Percentiles rank a stretch among this genome's conserved stretches.
Evolutionary conservation across 2,113 vertebrate genomes (phyloP).

Genomic region (Mobula birostris): DNA sequence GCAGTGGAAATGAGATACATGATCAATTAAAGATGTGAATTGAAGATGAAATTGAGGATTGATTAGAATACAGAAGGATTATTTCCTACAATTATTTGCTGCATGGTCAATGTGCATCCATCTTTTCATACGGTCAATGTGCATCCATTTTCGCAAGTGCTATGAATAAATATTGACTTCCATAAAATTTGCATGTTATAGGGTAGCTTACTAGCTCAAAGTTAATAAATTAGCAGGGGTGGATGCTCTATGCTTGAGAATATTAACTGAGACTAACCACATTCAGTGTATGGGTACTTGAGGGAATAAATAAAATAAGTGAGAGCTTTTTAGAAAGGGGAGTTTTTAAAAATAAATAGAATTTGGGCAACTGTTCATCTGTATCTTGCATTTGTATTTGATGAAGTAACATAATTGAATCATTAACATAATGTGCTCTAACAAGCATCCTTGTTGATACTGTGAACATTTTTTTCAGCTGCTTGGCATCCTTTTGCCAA

Average conservation of each 20-base stretch:
- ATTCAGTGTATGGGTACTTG: background rate
- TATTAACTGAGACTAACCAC: background rate
- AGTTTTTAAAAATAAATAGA: background rate
- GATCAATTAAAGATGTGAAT: background rate
- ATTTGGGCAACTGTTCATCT: background rate
- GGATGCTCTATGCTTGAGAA: background rate
- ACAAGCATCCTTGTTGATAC: background rate
- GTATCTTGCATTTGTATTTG: background rate
- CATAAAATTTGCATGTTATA: background rate
- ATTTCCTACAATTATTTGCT: background rate
- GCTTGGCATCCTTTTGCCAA: too few species aligned
- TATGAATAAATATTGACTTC: background rate
- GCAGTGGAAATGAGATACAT: too few species aligned
- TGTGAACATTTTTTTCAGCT: background rate
- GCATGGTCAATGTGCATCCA: background rate
- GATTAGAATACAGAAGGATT: background rate
- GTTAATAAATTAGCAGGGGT: background rate
- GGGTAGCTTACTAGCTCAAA: background rate
- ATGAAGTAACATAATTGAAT: conserved; percentile 4
- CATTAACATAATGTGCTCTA: background rate
- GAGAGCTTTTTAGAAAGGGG: background rate
- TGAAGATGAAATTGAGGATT: background rate
- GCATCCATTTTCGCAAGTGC: background rate
- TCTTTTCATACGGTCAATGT: background rate
- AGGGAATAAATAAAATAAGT: background rate